phyloP scores from a whole-genome alignment of 2,797 vertebrate species.

The Molossus alvarezi region DNA sequence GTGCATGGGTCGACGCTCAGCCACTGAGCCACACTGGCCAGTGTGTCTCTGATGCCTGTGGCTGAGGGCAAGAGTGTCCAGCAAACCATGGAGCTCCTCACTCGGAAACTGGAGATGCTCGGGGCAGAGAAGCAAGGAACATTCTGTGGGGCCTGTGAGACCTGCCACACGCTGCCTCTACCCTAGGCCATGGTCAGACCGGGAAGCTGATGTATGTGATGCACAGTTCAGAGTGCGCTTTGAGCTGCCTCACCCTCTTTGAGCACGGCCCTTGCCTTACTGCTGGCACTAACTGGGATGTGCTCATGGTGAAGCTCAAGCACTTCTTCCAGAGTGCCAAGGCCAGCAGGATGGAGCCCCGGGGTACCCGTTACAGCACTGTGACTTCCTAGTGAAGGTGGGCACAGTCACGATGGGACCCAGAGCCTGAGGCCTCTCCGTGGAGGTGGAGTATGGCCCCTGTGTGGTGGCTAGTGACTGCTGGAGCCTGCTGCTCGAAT shows the following conservation, averaged over 20 bases:
- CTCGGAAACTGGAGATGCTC: slow-evolving; percentile 95
- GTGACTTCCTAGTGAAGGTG: slow-evolving; percentile 98
- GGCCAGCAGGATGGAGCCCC: slow-evolving; percentile 98
- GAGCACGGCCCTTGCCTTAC: slow-evolving; percentile 96
- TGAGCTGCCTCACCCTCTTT: slow-evolving; percentile 97
- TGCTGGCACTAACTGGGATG: slow-evolving; percentile 97
- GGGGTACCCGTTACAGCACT: slow-evolving; percentile 97
- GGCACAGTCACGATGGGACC: slow-evolving; percentile 97
- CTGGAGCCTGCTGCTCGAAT: slow-evolving; percentile 98
- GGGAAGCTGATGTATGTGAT: slow-evolving; percentile 98
- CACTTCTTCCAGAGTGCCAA: slow-evolving; percentile 99
- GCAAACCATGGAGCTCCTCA: slow-evolving; percentile 96
- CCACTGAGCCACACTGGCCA: too few relatives aligned
- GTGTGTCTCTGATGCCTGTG: slow-evolving; percentile 96
- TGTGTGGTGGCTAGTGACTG: slow-evolving; percentile 98
- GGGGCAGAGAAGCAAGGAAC: slow-evolving; percentile 97
- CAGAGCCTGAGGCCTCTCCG: slow-evolving; percentile 97
- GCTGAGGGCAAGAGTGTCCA: slow-evolving; percentile 97
- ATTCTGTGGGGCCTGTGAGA: slow-evolving; percentile 98
- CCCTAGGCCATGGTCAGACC: slow-evolving; percentile 94
- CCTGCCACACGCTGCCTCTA: slow-evolving; percentile 94
- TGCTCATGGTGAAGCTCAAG: slow-evolving; percentile 98
- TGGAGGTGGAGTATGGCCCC: slow-evolving; percentile 98
- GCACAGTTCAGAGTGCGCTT: slow-evolving; percentile 97
- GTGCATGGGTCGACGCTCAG: too few relatives aligned